Conservation (phyloP, 2,888 invertebrate genomes). For the Acrobasis suavella region DNA sequence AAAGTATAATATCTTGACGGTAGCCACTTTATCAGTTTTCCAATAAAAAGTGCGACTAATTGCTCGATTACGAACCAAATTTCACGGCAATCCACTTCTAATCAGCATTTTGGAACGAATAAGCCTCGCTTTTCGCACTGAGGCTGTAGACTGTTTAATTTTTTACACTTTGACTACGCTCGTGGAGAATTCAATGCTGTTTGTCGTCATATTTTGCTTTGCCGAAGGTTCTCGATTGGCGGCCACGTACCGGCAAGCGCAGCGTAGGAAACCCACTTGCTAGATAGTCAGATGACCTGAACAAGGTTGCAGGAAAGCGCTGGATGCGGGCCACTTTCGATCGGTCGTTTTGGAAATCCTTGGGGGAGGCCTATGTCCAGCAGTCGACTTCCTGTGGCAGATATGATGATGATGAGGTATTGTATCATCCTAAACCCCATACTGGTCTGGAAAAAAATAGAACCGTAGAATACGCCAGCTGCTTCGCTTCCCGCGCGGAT, state of each 20-base stretch:
- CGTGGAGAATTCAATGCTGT: background rate
- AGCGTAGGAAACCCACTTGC: too few relatives aligned
- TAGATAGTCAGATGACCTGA: too few relatives aligned
- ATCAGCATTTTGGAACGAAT: slow-evolving; percentile 17
- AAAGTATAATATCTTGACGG: background rate
- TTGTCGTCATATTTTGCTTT: background rate
- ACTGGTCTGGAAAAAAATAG: background rate
- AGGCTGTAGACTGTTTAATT: slow-evolving; percentile 2
- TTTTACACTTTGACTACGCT: slow-evolving; percentile 1
- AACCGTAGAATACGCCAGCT: too few relatives aligned
- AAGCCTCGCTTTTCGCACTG: slow-evolving; percentile 10
- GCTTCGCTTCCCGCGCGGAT: too few relatives aligned
- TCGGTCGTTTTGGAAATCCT: too few relatives aligned
- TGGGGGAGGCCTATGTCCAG: too few relatives aligned
- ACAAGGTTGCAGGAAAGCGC: too few relatives aligned
- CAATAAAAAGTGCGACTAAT: slow-evolving; percentile 26
- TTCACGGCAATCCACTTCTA: slow-evolving; percentile 19
- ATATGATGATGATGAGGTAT: too few relatives aligned
- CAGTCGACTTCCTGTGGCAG: too few relatives aligned
- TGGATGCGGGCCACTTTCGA: too few relatives aligned
- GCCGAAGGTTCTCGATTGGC: too few relatives aligned
- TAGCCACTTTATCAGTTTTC: slow-evolving; percentile 1
- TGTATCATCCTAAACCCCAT: background rate
- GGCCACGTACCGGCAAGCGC: too few relatives aligned
- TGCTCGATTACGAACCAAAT: slow-evolving; percentile 23